Evolutionary conservation across 2,888 invertebrate species (phyloP).

Genomic region (Entomobrya multifasciata): DNA sequence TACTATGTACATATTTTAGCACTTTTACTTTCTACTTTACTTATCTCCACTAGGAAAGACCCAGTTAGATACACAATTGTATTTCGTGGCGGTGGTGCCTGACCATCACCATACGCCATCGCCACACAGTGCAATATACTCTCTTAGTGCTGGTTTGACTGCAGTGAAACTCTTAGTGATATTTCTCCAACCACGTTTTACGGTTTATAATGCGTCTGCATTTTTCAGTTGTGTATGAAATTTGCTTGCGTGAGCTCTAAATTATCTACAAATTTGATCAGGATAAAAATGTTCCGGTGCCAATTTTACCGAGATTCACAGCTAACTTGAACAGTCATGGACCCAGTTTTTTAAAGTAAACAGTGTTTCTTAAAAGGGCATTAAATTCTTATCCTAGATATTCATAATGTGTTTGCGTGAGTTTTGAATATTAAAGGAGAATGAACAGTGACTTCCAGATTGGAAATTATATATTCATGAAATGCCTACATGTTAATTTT

Average conservation of each 20-base stretch:
- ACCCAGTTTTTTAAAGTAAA: background rate
- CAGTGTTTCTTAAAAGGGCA: background rate
- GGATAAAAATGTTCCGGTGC: background rate
- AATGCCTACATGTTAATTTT: no score
- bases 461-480: no score
- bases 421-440: no score
- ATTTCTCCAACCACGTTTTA: conserved; percentile 12
- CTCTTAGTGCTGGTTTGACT: background rate
- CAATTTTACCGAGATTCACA: background rate
- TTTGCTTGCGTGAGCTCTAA: background rate
- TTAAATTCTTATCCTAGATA: background rate
- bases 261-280: conserved; percentile 8
- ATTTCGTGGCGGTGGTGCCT: background rate
- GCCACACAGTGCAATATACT: background rate
- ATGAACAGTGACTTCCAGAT: no score
- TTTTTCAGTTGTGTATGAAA: background rate
- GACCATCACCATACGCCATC: background rate
- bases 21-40: conserved; percentile 11
- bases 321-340: background rate
- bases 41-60: background rate
- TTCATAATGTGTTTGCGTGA: background rate
- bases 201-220: conserved; percentile 5
- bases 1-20: background rate
- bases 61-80: background rate
- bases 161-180: conserved; percentile 20